Conservation (phyloP, 2,888 invertebrate genomes). For the Adineta ricciae region DNA sequence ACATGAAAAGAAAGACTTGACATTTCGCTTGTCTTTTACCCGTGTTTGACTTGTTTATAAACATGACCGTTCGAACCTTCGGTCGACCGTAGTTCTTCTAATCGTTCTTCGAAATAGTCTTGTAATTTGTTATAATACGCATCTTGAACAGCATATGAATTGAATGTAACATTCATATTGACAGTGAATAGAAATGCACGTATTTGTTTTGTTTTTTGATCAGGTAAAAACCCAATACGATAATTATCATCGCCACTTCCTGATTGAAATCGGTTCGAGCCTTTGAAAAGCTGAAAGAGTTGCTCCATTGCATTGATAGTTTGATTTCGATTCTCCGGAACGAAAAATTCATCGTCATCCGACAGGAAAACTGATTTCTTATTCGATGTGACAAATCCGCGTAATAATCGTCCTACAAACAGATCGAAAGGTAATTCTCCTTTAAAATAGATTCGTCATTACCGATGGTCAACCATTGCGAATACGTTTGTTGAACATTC, state of each 20-base stretch:
- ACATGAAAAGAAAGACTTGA: neutral
- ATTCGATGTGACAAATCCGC: neutral
- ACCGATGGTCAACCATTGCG: neutral
- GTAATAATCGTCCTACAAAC: neutral
- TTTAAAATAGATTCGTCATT: neutral
- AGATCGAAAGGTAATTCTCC: neutral
- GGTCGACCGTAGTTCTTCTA: neutral
- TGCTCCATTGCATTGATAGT: neutral
- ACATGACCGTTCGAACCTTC: neutral
- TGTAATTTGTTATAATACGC: neutral
- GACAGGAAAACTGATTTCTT: neutral
- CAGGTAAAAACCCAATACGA: neutral
- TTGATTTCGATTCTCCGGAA: neutral
- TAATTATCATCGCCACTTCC: neutral
- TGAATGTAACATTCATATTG: constrained; percentile 1
- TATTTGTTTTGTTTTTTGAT: neutral
- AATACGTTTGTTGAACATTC: neutral
- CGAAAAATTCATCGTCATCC: neutral
- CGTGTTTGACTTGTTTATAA: constrained; percentile 3
- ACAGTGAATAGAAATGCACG: neutral
- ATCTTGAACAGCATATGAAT: neutral
- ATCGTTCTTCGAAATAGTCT: neutral
- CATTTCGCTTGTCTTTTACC: neutral
- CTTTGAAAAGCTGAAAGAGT: neutral
- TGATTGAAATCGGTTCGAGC: neutral